Conservation (phyloP, 2,888 invertebrate genomes). For the Megamerina dolium region DNA sequence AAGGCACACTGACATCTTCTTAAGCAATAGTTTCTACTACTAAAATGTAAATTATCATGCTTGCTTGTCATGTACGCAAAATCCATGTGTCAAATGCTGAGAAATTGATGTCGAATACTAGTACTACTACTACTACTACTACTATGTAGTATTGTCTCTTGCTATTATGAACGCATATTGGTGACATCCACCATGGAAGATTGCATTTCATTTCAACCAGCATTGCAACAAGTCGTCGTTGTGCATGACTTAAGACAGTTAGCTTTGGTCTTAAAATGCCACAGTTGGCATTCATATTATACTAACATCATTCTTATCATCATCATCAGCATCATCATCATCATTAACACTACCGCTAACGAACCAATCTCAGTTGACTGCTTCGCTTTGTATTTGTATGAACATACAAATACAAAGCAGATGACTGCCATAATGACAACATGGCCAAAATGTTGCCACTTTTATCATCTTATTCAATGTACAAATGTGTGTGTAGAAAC, state of each 20-base stretch:
- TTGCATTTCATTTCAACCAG: too few relatives aligned
- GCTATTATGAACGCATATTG: background rate
- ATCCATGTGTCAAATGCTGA: constrained; percentile 24
- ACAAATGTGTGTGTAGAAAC: too few relatives aligned
- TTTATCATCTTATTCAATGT: constrained; percentile 13
- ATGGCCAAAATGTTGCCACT: constrained; percentile 20
- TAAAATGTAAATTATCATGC: constrained; percentile 18
- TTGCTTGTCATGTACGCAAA: constrained; percentile 23
- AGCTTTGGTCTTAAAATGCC: too few relatives aligned
- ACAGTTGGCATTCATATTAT: too few relatives aligned
- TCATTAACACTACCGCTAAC: background rate
- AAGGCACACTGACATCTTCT: too few relatives aligned
- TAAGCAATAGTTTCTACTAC: background rate
- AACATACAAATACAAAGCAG: background rate
- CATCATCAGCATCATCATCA: background rate
- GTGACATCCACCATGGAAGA: too few relatives aligned
- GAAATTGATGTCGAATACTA: too few relatives aligned
- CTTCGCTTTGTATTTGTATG: too few relatives aligned
- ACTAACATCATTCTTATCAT: too few relatives aligned
- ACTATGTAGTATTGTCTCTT: background rate
- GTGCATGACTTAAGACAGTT: too few relatives aligned
- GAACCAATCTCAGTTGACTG: constrained; percentile 1
- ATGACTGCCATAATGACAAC: constrained; percentile 14
- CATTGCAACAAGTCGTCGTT: too few relatives aligned
- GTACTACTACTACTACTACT: background rate